Evolutionary conservation across 2,113 vertebrate species (phyloP).

Genomic region (Panurus biarmicus): DNA sequence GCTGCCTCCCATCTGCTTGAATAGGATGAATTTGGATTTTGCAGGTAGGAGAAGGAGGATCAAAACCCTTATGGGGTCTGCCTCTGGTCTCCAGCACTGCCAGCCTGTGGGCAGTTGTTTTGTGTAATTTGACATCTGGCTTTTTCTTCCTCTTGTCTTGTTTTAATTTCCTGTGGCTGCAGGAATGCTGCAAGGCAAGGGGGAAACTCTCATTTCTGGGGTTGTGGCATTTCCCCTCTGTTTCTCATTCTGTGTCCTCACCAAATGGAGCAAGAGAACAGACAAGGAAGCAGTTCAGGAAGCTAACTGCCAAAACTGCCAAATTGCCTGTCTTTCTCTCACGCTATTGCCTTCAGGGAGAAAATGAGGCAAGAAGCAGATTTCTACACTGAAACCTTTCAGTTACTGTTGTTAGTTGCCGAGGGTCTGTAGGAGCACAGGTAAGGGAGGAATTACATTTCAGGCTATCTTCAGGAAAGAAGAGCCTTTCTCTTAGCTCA

Average conservation of each 20-base stretch:
- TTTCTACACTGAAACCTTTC: background rate
- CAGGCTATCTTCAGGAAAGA: background rate
- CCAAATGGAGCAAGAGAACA: background rate
- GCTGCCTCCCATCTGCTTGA: background rate
- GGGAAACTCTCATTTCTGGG: background rate
- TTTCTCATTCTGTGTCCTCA: background rate
- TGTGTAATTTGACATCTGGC: background rate
- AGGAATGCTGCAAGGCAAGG: background rate
- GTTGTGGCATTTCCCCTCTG: background rate
- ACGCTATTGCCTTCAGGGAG: background rate
- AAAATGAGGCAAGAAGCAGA: background rate
- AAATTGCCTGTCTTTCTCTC: background rate
- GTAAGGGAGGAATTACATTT: background rate
- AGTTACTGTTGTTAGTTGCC: background rate
- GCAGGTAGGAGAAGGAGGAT: background rate
- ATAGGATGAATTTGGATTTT: background rate
- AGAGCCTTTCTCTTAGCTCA: background rate
- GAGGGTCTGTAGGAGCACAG: background rate
- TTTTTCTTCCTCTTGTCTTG: background rate
- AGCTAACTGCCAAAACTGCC: background rate
- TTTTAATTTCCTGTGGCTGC: background rate
- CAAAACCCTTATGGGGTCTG: background rate
- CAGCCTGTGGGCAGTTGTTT: background rate
- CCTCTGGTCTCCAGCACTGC: background rate
- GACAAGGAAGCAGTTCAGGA: background rate